phyloP scores from a whole-genome alignment of 1,140 invertebrate genomes.

The Ostrea edulis region DNA sequence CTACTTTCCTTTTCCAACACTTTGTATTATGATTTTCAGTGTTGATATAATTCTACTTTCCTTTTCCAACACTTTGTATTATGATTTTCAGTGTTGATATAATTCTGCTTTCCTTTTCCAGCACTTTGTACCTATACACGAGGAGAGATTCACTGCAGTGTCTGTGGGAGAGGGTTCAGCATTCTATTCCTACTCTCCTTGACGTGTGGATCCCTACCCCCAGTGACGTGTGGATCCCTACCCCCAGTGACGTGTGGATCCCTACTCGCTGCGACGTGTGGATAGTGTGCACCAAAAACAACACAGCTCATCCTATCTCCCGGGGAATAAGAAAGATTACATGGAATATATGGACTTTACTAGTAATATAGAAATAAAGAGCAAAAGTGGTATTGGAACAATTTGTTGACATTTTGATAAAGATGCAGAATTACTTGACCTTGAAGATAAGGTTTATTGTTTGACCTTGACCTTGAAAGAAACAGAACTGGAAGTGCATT shows the following conservation, averaged over 20 bases:
- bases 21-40: too few relatives aligned
- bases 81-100: too few relatives aligned
- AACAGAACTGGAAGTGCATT: neutral
- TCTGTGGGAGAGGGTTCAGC: constrained; percentile 34
- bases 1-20: too few relatives aligned
- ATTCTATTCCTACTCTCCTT: constrained; percentile 50
- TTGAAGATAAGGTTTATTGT: neutral
- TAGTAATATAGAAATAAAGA: neutral
- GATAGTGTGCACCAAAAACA: neutral
- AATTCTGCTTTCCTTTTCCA: constrained; percentile 17
- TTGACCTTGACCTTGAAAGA: constrained; percentile 17
- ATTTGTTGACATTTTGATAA: neutral
- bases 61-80: constrained; percentile 56
- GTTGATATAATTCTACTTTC: too few relatives aligned
- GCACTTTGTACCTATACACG: constrained; percentile 57
- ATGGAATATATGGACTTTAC: too few relatives aligned
- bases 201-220: too few relatives aligned
- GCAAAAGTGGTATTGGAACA: neutral
- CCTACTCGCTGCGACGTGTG: too few relatives aligned
- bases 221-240: too few relatives aligned
- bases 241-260: too few relatives aligned
- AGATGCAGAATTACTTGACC: constrained; percentile 4
- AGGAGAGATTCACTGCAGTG: constrained; percentile 37
- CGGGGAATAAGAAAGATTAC: neutral
- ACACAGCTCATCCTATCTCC: neutral